Conservation (phyloP, 2,113 vertebrate genomes). For the Leucopternis melanops region DNA sequence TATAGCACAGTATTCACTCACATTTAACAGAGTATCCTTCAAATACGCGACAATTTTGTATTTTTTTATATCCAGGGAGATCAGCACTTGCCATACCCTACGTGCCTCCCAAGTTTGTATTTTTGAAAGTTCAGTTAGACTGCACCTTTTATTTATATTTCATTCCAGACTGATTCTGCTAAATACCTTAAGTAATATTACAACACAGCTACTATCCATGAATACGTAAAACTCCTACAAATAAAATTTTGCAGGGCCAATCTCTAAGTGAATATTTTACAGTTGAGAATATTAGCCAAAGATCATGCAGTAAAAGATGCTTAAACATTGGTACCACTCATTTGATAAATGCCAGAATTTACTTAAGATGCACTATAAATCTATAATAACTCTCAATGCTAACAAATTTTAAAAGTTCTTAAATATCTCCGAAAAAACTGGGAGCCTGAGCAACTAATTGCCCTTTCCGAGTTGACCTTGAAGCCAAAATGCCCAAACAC, state of each 20-base stretch:
- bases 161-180: not conserved
- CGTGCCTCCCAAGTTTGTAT: not conserved
- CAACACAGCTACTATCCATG: not conserved
- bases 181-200: not conserved
- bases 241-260: not conserved
- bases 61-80: not conserved
- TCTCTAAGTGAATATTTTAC: not conserved
- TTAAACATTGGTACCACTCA: not conserved
- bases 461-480: not conserved
- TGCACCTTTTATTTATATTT: not conserved
- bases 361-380: not conserved
- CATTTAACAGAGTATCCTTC: not conserved
- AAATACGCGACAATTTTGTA: not conserved
- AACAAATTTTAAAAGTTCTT: not conserved
- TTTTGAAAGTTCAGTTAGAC: not conserved
- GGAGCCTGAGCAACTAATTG: not conserved
- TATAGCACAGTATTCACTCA: not conserved
- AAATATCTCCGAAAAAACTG: not conserved
- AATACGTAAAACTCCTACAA: not conserved
- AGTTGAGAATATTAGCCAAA: not conserved
- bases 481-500: conserved; percentile 26
- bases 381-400: not conserved
- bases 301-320: not conserved
- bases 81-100: not conserved
- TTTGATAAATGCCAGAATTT: not conserved